These are phyloP conservation scores for Apomyelois bistriatella DNA, from an alignment of 2,888 invertebrate species.

Conservation along the genomic window DNA sequence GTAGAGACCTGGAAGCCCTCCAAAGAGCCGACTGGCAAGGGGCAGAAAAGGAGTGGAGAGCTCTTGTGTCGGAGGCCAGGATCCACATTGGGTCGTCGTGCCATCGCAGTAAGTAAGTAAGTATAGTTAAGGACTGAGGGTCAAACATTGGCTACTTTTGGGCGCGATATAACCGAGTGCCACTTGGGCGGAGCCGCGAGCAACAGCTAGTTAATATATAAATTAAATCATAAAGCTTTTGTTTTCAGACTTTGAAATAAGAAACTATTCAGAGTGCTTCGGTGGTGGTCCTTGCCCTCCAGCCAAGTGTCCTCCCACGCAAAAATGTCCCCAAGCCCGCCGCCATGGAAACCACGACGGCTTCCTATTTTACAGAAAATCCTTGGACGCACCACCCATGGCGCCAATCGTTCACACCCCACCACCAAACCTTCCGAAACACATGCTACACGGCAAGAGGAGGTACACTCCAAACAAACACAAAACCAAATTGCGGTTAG, in stretches of 20 bases:
- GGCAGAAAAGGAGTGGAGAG: too few species aligned
- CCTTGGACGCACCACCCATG: conserved; percentile 26
- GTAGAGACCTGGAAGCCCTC: too few species aligned
- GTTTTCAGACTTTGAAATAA: conserved; percentile 39
- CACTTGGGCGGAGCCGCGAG: too few species aligned
- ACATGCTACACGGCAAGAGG: conserved; percentile 35
- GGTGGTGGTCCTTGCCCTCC: conserved; percentile 27
- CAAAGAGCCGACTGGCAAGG: too few species aligned
- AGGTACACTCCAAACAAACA: conserved; percentile 23
- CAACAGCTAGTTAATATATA: too few species aligned
- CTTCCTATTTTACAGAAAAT: conserved; percentile 25
- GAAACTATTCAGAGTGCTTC: conserved; percentile 47
- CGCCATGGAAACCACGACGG: conserved; percentile 33
- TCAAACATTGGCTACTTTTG: too few species aligned
- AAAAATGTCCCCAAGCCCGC: conserved; percentile 29
- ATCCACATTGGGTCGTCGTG: too few species aligned
- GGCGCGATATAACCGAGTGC: too few species aligned
- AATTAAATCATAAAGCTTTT: not conserved
- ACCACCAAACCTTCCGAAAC: conserved; percentile 22
- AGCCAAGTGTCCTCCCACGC: conserved; percentile 27
- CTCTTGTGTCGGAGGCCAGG: too few species aligned
- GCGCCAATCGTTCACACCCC: too few species aligned
- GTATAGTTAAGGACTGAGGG: too few species aligned
- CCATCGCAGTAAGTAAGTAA: too few species aligned
- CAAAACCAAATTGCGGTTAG: not conserved